A percentile compares a stretch with the other conserved stretches of the same genome.
phyloP scores from a whole-genome alignment of 2,888 invertebrate genomes.

The Caenorhabditis virilis region DNA sequence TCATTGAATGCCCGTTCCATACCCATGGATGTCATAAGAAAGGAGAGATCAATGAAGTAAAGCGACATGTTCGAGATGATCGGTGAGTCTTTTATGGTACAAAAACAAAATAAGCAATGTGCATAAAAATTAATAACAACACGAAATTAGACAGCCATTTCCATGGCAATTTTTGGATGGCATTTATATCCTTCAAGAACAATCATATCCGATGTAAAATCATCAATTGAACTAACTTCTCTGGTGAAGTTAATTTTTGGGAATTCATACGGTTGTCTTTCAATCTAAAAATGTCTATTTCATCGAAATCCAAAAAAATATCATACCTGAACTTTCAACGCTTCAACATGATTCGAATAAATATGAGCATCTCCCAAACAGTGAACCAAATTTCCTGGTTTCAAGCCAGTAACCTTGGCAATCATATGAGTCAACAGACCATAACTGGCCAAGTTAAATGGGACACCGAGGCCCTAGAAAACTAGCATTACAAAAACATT shows the following conservation, averaged over 20 bases:
- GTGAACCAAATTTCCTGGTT: slow-evolving; percentile 91
- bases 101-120: background rate
- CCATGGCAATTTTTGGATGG: slow-evolving; percentile 87
- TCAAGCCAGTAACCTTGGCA: slow-evolving; percentile 87
- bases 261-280: slow-evolving; percentile 81
- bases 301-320: too few relatives aligned
- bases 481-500: too few relatives aligned
- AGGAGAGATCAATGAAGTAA: slow-evolving; percentile 24
- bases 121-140: background rate
- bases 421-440: slow-evolving; percentile 91
- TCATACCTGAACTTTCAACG: slow-evolving; percentile 78
- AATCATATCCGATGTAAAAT: slow-evolving; percentile 85
- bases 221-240: slow-evolving; percentile 80
- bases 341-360: slow-evolving; percentile 86
- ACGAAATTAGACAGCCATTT: slow-evolving; percentile 79
- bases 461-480: slow-evolving; percentile 88
- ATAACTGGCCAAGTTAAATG: slow-evolving; percentile 97
- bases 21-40: slow-evolving; percentile 33
- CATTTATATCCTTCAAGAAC: slow-evolving; percentile 83
- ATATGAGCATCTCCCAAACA: slow-evolving; percentile 94
- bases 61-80: slow-evolving; percentile 33
- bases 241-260: slow-evolving; percentile 76
- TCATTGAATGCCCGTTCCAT: slow-evolving; percentile 32
- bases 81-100: slow-evolving; percentile 5
- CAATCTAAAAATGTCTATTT: too few relatives aligned